Evolutionary conservation across 2,888 invertebrate genomes (phyloP).

Genomic region (Aleiodes leptofemur): DNA sequence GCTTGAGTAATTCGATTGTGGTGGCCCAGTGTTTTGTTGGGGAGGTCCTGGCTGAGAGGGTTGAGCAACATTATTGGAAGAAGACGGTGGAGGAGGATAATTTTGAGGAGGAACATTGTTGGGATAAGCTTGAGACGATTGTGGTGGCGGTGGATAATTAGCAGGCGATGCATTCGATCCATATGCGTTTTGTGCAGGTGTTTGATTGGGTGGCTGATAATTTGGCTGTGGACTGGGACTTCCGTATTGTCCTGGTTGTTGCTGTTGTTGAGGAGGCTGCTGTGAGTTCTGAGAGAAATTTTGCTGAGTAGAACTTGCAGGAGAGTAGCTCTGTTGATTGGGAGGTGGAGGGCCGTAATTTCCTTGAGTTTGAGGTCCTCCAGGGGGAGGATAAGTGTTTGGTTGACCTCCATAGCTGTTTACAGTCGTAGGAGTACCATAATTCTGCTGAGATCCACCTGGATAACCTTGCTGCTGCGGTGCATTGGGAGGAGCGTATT

Average conservation of each 20-base stretch:
- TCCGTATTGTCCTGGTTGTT: slow-evolving; percentile 70
- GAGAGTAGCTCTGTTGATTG: slow-evolving; percentile 82
- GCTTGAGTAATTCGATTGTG: slow-evolving; percentile 76
- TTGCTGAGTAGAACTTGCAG: slow-evolving; percentile 75
- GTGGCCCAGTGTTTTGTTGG: slow-evolving; percentile 77
- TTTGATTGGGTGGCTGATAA: slow-evolving; percentile 68
- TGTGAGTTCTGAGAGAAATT: slow-evolving; percentile 74
- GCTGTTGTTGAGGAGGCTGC: slow-evolving; percentile 55
- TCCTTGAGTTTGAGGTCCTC: slow-evolving; percentile 77
- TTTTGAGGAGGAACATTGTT: slow-evolving; percentile 71
- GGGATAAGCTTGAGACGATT: slow-evolving; percentile 76
- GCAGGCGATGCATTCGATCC: slow-evolving; percentile 69
- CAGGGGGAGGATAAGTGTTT: slow-evolving; percentile 81
- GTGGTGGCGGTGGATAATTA: slow-evolving; percentile 75
- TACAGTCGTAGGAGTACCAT: slow-evolving; percentile 70
- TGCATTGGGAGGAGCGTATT: slow-evolving; percentile 80
- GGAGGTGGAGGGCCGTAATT: slow-evolving; percentile 81
- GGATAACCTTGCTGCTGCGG: slow-evolving; percentile 82
- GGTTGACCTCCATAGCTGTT: slow-evolving; percentile 74
- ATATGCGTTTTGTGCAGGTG: slow-evolving; percentile 70
- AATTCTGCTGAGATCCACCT: slow-evolving; percentile 78
- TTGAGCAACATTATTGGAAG: slow-evolving; percentile 65
- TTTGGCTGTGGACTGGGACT: slow-evolving; percentile 74
- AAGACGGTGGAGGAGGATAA: slow-evolving; percentile 77
- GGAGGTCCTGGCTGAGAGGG: slow-evolving; percentile 72